Conservation (phyloP, 2,888 invertebrate genomes). For the Papilio protenor region DNA sequence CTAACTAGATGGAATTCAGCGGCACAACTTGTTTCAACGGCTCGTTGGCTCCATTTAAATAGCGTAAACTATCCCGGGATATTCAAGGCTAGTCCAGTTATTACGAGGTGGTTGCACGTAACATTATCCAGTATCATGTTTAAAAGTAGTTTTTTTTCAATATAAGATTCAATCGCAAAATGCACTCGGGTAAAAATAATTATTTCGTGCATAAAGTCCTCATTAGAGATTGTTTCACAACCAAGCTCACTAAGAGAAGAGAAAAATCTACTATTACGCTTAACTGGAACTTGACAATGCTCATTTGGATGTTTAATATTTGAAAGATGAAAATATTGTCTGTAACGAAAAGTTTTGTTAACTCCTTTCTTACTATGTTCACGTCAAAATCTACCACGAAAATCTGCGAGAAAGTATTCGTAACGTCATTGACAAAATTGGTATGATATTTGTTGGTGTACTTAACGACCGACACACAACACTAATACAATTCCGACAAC, state of each 20-base stretch:
- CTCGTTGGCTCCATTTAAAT: slow-evolving; percentile 38
- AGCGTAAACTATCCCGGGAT: slow-evolving; percentile 34
- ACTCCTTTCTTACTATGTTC: neutral
- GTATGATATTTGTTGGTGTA: too few species aligned
- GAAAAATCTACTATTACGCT: neutral
- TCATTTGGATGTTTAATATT: too few species aligned
- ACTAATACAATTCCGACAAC: too few species aligned
- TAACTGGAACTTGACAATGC: neutral
- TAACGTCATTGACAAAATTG: too few species aligned
- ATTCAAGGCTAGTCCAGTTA: slow-evolving; percentile 38
- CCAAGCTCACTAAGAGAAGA: neutral
- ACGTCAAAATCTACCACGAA: too few species aligned
- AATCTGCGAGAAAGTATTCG: too few species aligned
- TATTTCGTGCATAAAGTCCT: slow-evolving; percentile 29
- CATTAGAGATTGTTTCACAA: slow-evolving; percentile 5
- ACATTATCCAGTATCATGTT: slow-evolving; percentile 33
- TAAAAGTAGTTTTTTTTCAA: slow-evolving; percentile 29
- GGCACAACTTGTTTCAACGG: slow-evolving; percentile 33
- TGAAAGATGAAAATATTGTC: too few species aligned
- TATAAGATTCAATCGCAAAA: slow-evolving; percentile 22
- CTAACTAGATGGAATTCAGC: slow-evolving; percentile 25
- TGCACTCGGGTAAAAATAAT: slow-evolving; percentile 13
- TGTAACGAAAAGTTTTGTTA: neutral
- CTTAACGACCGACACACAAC: too few species aligned
- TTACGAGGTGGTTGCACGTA: slow-evolving; percentile 41